phyloP scores from a whole-genome alignment of 2,888 invertebrate genomes.

The Malacosoma neustria region DNA sequence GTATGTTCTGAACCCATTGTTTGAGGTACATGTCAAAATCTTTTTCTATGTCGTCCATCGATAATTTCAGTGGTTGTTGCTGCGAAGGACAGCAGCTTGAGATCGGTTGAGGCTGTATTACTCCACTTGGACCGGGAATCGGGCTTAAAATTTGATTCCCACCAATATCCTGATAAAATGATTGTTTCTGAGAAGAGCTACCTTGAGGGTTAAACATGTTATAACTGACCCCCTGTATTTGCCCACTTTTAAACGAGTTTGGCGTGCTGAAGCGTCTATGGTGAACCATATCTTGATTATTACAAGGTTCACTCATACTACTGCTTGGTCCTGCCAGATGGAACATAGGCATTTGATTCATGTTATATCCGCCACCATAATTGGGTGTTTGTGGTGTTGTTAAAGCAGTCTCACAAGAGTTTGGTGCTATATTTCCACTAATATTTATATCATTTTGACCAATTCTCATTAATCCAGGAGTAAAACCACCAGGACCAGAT shows the following conservation, averaged over 20 bases:
- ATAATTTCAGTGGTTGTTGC: slow-evolving; percentile 1
- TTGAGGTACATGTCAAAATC: slow-evolving; percentile 30
- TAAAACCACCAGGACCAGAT: not conserved
- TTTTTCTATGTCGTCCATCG: slow-evolving; percentile 10
- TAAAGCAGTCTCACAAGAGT: not conserved
- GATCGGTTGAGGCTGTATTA: not conserved
- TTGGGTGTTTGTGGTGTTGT: not conserved
- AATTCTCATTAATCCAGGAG: not conserved
- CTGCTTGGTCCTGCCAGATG: slow-evolving; percentile 2
- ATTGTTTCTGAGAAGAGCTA: not conserved
- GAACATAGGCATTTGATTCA: slow-evolving; percentile 5
- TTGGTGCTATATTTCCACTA: not conserved
- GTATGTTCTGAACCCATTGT: slow-evolving; percentile 35
- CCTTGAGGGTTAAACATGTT: not conserved
- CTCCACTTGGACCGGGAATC: slow-evolving; percentile 1
- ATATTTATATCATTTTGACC: not conserved
- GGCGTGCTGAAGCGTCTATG: not conserved
- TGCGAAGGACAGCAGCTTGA: not conserved
- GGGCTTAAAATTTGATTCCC: not conserved
- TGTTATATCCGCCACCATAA: not conserved
- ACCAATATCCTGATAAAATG: not conserved
- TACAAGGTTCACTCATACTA: not conserved
- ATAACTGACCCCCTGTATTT: not conserved
- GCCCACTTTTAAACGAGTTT: not conserved
- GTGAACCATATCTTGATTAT: not conserved